Conservation (phyloP, 2,888 invertebrate genomes). For the Empis livida region DNA sequence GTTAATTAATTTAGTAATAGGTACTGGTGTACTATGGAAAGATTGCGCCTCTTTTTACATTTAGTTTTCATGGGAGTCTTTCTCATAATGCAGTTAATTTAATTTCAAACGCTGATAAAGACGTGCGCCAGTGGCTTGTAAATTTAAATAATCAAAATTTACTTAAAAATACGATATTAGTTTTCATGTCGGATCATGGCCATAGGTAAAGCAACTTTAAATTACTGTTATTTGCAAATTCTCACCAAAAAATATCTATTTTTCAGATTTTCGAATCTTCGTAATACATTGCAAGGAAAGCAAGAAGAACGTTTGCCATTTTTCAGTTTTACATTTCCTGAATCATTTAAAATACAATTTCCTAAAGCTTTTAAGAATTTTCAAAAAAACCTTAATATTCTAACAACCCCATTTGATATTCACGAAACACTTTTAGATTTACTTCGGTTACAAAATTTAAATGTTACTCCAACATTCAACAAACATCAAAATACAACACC, state of each 20-base stretch:
- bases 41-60: slow-evolving; percentile 67
- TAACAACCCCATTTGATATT: slow-evolving; percentile 84
- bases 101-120: slow-evolving; percentile 78
- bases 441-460: not conserved
- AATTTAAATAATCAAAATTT: slow-evolving; percentile 45
- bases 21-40: slow-evolving; percentile 42
- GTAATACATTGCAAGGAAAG: too few relatives aligned
- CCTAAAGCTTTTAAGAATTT: slow-evolving; percentile 49
- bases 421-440: slow-evolving; percentile 64
- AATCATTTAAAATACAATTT: slow-evolving; percentile 47
- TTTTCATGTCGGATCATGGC: slow-evolving; percentile 91
- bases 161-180: slow-evolving; percentile 66
- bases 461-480: not conserved
- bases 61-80: slow-evolving; percentile 85
- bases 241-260: too few relatives aligned
- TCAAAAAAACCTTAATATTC: slow-evolving; percentile 47
- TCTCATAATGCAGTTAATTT: too few relatives aligned
- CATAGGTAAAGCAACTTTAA: slow-evolving; percentile 52
- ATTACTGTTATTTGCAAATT: too few relatives aligned
- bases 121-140: slow-evolving; percentile 51
- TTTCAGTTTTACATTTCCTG: slow-evolving; percentile 66
- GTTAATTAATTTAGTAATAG: slow-evolving; percentile 7
- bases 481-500: too few relatives aligned
- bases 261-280: slow-evolving; percentile 61
- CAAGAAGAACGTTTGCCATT: slow-evolving; percentile 84